Conservation (phyloP, 2,113 vertebrate genomes). For the Gobius niger region DNA sequence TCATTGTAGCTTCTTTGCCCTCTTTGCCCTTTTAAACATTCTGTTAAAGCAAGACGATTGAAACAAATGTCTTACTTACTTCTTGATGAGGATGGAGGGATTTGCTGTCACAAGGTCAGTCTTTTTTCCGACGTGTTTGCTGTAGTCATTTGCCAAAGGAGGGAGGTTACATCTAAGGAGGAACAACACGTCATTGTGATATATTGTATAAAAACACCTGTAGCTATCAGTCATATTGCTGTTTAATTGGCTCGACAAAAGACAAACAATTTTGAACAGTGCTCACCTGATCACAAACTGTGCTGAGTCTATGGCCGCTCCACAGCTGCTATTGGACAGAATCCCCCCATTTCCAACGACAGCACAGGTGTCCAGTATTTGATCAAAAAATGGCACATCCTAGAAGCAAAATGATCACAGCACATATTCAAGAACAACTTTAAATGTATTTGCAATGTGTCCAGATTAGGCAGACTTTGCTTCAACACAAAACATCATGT, state of each 20-base stretch:
- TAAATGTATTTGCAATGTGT: neutral
- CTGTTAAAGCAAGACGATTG: too few species aligned
- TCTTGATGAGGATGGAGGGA: conserved; percentile 87
- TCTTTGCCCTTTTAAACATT: too few species aligned
- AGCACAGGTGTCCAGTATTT: conserved; percentile 2
- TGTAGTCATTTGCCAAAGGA: conserved; percentile 77
- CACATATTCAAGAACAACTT: neutral
- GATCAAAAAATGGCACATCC: neutral
- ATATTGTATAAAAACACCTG: too few species aligned
- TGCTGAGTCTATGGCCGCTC: conserved; percentile 4
- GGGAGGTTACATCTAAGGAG: conserved; percentile 90
- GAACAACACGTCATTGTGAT: neutral
- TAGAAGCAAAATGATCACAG: neutral
- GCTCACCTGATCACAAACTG: conserved; percentile 16
- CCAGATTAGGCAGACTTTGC: neutral
- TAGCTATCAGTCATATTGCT: too few species aligned
- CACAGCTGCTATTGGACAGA: conserved; percentile 8
- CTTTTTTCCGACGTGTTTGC: conserved; percentile 87
- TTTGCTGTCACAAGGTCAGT: conserved; percentile 92
- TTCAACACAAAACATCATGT: too few species aligned
- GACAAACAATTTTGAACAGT: neutral
- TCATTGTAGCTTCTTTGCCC: too few species aligned
- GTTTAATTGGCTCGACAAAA: too few species aligned
- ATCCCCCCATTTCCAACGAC: conserved; percentile 20
- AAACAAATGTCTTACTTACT: conserved; percentile 75